phyloP scores from a whole-genome alignment of 2,113 vertebrate genomes.

The Psephotus haematonotus region DNA sequence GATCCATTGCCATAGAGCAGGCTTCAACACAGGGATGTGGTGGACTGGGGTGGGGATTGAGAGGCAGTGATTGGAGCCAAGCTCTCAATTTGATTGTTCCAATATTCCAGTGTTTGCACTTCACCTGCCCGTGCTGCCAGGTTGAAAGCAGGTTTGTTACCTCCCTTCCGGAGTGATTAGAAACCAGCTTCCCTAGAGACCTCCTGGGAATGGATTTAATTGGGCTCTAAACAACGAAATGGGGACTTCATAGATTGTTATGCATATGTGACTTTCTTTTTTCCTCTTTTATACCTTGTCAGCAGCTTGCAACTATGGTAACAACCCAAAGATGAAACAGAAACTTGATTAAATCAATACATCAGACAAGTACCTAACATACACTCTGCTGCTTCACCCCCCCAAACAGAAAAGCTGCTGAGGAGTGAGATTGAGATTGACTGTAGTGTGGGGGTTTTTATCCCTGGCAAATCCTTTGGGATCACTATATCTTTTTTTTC shows the following conservation, averaged over 20 bases:
- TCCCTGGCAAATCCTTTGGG: neutral
- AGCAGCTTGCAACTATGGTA: constrained; percentile 46
- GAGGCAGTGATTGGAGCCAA: neutral
- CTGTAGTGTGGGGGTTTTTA: neutral
- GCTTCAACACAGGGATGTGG: neutral
- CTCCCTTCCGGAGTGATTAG: neutral
- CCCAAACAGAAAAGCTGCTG: neutral
- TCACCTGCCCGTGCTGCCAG: neutral
- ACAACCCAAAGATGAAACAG: constrained; percentile 6
- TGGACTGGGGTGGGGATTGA: neutral
- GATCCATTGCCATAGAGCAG: neutral
- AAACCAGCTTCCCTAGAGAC: neutral
- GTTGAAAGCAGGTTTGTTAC: neutral
- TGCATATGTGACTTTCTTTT: neutral
- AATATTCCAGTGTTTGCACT: neutral
- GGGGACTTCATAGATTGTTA: neutral
- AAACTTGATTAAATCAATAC: constrained; percentile 34
- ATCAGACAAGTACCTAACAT: neutral
- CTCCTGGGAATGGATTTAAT: neutral
- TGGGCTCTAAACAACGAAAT: neutral
- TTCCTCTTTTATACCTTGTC: neutral
- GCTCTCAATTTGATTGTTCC: neutral
- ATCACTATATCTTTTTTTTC: neutral
- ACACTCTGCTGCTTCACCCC: neutral
- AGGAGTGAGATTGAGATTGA: neutral